Conservation (phyloP, 2,888 invertebrate genomes). For the Ptilodon capucinus region DNA sequence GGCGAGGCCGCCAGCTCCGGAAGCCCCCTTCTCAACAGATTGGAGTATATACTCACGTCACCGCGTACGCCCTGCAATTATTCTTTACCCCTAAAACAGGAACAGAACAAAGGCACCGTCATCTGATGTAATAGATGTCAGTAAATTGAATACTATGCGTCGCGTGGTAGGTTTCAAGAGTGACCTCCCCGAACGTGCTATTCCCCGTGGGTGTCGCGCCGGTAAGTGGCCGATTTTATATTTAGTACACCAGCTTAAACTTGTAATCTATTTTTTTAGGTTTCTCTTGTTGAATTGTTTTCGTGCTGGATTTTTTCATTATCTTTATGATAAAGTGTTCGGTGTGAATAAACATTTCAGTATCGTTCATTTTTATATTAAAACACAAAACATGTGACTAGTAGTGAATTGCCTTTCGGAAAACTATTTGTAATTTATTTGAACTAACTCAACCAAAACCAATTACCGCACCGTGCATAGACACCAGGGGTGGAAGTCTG, state of each 20-base stretch:
- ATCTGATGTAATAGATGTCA: slow-evolving; percentile 41
- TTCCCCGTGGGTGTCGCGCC: not conserved
- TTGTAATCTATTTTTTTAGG: not conserved
- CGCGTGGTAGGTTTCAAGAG: slow-evolving; percentile 6
- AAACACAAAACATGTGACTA: too few species aligned
- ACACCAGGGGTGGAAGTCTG: too few species aligned
- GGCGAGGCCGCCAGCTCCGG: slow-evolving; percentile 36
- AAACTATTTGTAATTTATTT: too few species aligned
- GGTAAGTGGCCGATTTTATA: not conserved
- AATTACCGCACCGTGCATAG: too few species aligned
- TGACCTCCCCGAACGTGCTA: not conserved
- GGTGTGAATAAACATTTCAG: too few species aligned
- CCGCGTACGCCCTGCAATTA: slow-evolving; percentile 50
- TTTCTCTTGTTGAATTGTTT: not conserved
- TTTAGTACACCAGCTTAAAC: not conserved
- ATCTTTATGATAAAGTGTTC: not conserved
- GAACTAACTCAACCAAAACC: too few species aligned
- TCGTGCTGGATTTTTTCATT: not conserved
- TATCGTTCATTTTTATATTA: too few species aligned
- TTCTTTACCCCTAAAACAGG: slow-evolving; percentile 48
- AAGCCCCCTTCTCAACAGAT: slow-evolving; percentile 50
- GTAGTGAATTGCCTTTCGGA: too few species aligned
- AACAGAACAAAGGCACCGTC: slow-evolving; percentile 54
- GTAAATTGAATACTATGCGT: slow-evolving; percentile 48
- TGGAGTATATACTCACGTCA: slow-evolving; percentile 40